Base-by-base conservation (phyloP, 53 echinoderm and acorn worm species). In the Mesocentrotus franciscanus region DNA sequence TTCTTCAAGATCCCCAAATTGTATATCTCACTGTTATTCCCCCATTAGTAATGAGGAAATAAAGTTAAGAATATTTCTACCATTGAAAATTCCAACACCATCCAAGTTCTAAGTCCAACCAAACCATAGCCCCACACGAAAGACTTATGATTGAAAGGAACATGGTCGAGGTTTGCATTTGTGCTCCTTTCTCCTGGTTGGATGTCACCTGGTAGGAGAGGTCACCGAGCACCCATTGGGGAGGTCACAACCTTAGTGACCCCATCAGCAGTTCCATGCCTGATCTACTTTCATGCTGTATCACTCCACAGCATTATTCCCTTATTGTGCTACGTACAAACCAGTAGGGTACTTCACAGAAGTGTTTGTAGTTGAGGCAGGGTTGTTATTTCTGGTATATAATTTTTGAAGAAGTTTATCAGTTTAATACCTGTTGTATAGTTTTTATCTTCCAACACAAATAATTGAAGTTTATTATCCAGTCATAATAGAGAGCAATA, bases 261-360 rank as follows among this genome's bases (percentile, higher is more conserved):
- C 94, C 49, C 76, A 18, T 55, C 30, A 42, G 55, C 42, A 33
- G 22, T 76, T 1, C 93, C 56, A 18, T 78, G 24, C 57, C 78
- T 93, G 93, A 91, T 91, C 91, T 91, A 91, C 91, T 91, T 91
- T 39, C 91, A 62, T 66, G 91, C 91, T 64, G 33, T 64, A 26
- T 91, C 33, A 30, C 90, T 27, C 60, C 60, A 30, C 66, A 91
- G 91, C 24, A 64, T 32, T 33, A 27, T 30, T 14, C 60, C 60
- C 29, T 17, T 55, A 55, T 55, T 56, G 49, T 55, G 10, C 56
- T 85, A 33, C 29, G 20, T 56, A 74, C 30, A 32, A 30, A 30
- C 68, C 68, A 68, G 27, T 74, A 74, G 27, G 74, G 27, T 14
- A 74, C 74, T 11, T 74, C 30, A 30, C 24, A 6, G 26, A 71